These are phyloP conservation scores for Ctenopoma kingsleyae DNA, from an alignment of 2,797 vertebrate species.

Conservation along the genomic window DNA sequence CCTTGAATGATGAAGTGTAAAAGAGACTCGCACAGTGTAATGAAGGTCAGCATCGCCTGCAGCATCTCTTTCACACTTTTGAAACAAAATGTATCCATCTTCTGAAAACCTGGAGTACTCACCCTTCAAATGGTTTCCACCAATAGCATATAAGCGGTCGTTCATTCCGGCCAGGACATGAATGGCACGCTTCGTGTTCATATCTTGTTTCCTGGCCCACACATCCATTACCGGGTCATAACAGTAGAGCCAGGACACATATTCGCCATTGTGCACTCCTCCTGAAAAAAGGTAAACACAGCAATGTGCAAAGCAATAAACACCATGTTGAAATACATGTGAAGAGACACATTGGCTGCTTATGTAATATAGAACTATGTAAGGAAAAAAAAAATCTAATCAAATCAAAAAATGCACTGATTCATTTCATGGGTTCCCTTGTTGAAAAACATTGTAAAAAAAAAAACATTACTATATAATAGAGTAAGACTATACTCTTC, in stretches of 20 bases:
- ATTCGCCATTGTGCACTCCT: constrained; percentile 98
- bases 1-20: constrained; percentile 26
- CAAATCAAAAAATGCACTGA: not conserved
- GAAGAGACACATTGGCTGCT: not conserved
- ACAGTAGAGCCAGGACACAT: constrained; percentile 99
- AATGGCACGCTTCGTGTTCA: constrained; percentile 99
- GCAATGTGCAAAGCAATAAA: no score
- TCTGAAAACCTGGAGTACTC: constrained; percentile 55
- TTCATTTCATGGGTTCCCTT: not conserved
- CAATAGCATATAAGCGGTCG: constrained; percentile 97
- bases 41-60: constrained; percentile 22
- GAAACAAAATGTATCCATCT: constrained; percentile 21
- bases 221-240: constrained; percentile 98
- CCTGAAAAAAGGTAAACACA: constrained; percentile 82
- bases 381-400: not conserved
- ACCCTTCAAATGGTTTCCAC: constrained; percentile 99
- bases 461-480: no score
- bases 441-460: not conserved
- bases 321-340: constrained; percentile 19
- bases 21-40: constrained; percentile 18
- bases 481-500: not conserved
- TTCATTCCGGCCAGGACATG: constrained; percentile 98
- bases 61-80: constrained; percentile 34
- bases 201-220: constrained; percentile 98
- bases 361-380: not conserved